A percentile compares a stretch with the other conserved stretches of the same genome.
These are phyloP conservation scores for Sigmodon hispidus DNA, from an alignment of 2,113 vertebrate species.

Conservation along the genomic window DNA sequence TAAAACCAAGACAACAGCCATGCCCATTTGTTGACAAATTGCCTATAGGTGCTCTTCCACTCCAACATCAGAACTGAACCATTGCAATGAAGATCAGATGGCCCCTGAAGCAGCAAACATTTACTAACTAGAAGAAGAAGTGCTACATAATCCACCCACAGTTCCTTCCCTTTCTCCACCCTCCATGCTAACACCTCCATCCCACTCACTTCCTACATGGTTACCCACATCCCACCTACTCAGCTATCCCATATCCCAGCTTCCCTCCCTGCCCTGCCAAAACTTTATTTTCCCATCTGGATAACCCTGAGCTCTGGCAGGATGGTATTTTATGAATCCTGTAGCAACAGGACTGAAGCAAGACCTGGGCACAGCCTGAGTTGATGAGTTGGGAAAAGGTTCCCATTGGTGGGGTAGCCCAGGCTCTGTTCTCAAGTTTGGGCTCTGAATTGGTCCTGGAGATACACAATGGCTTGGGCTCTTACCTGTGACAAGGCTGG, in stretches of 20 bases:
- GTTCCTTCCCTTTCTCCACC: too few relatives aligned
- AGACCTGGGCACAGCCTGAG: neutral
- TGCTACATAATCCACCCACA: neutral
- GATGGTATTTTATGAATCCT: neutral
- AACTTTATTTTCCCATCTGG: neutral
- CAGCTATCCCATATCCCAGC: neutral
- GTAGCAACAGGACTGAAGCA: neutral
- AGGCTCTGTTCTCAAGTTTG: neutral
- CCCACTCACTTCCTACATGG: neutral
- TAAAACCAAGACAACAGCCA: neutral
- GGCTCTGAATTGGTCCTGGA: neutral
- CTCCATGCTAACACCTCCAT: neutral
- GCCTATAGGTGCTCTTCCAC: neutral
- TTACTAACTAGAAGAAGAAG: neutral
- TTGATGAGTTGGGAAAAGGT: neutral
- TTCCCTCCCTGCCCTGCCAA: too few relatives aligned
- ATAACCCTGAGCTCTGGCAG: neutral
- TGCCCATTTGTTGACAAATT: neutral
- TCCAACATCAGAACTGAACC: neutral
- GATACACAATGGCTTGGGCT: neutral
- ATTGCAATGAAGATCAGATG: neutral
- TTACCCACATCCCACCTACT: neutral
- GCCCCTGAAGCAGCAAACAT: neutral
- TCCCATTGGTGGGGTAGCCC: too few relatives aligned
- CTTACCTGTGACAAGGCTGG: constrained; percentile 97